Conservation (phyloP, 1,140 invertebrate species). For the Aphaenogaster ashmeadi region DNA sequence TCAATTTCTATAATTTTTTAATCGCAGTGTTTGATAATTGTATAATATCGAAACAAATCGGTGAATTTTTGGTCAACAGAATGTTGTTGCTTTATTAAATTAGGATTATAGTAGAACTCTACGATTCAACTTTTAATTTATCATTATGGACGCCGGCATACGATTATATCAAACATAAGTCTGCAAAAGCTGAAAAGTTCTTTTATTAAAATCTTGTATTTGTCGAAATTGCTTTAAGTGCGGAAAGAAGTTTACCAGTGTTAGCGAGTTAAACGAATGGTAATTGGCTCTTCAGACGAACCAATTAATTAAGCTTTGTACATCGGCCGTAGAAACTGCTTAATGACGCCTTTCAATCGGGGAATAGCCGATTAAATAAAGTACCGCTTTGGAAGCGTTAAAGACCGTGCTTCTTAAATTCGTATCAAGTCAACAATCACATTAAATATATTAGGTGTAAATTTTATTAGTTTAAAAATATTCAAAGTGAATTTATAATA, state of each 20-base stretch:
- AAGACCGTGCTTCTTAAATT: constrained; percentile 16
- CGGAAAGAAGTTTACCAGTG: constrained; percentile 34
- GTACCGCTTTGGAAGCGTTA: neutral
- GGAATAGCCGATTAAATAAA: constrained; percentile 41
- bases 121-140: constrained; percentile 38
- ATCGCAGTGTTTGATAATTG: neutral
- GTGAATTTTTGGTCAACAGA: constrained; percentile 35
- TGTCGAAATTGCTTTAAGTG: constrained; percentile 36
- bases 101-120: constrained; percentile 7
- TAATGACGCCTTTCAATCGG: constrained; percentile 49
- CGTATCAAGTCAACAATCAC: neutral
- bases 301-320: constrained; percentile 56
- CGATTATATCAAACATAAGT: constrained; percentile 27
- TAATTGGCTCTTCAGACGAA: constrained; percentile 45
- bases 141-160: neutral
- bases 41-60: neutral
- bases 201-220: constrained; percentile 37
- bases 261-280: constrained; percentile 29
- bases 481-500: neutral
- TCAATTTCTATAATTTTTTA: neutral
- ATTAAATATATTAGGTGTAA: neutral
- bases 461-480: constrained; percentile 3
- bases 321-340: constrained; percentile 1
- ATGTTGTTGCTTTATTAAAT: constrained; percentile 24
- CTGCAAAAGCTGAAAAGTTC: constrained; percentile 23